These are phyloP conservation scores for Xestia ashworthii DNA, from an alignment of 2,888 invertebrate species.

Conservation along the genomic window DNA sequence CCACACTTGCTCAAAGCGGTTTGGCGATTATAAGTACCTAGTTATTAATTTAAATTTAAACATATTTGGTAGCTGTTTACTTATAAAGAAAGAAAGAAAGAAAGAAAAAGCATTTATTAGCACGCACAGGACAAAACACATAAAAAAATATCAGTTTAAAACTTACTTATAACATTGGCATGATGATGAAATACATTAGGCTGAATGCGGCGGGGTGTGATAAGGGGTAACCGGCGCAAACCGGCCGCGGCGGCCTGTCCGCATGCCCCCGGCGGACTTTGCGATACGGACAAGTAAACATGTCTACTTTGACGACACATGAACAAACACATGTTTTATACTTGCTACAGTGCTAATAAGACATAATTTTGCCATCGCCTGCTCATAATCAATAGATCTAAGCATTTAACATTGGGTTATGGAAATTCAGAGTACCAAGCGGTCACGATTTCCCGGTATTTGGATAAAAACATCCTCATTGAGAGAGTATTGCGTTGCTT, in stretches of 20 bases:
- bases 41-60: not conserved
- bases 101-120: too few relatives aligned
- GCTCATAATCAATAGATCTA: not conserved
- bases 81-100: too few relatives aligned
- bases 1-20: not conserved
- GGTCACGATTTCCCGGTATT: not conserved
- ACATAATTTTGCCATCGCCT: conserved; percentile 1
- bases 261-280: conserved; percentile 77
- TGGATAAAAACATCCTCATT: not conserved
- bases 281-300: conserved; percentile 69
- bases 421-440: not conserved
- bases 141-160: too few relatives aligned
- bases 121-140: too few relatives aligned
- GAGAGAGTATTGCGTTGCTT: not conserved
- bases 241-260: conserved; percentile 72
- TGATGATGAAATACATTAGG: conserved; percentile 75
- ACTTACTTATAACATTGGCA: conserved; percentile 47
- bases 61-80: conserved; percentile 44
- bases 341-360: conserved; percentile 20
- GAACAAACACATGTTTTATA: conserved; percentile 40
- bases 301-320: conserved; percentile 60
- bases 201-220: conserved; percentile 64
- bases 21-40: not conserved
- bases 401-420: not conserved
- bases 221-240: conserved; percentile 75